These are phyloP conservation scores for Toxonevra muliebris DNA, from an alignment of 2,888 invertebrate species.

Conservation along the genomic window DNA sequence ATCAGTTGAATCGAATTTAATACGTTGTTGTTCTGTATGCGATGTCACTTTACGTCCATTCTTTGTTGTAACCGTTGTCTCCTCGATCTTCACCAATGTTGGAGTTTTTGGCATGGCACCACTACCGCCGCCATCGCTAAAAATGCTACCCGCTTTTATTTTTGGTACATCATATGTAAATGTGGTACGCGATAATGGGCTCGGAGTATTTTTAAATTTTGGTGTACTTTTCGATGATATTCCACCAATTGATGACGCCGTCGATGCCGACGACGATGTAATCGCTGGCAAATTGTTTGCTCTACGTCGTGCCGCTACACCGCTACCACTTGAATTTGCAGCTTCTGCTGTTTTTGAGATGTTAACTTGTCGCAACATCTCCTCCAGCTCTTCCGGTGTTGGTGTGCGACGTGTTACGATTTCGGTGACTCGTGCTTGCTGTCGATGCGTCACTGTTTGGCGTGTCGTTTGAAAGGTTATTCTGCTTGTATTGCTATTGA, in stretches of 20 bases:
- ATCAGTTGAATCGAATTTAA: slow-evolving; percentile 38
- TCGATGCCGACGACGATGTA: slow-evolving; percentile 13
- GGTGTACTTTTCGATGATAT: slow-evolving; percentile 36
- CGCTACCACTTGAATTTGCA: slow-evolving; percentile 28
- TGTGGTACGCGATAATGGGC: slow-evolving; percentile 37
- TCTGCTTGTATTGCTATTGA: slow-evolving; percentile 51
- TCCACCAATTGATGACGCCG: slow-evolving; percentile 32
- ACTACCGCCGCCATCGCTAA: slow-evolving; percentile 14
- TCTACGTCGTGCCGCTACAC: slow-evolving; percentile 30
- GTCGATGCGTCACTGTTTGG: slow-evolving; percentile 57
- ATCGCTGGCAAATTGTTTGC: slow-evolving; percentile 34
- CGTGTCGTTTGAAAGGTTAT: slow-evolving; percentile 51
- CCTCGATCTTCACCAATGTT: slow-evolving; percentile 48
- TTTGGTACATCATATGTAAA: slow-evolving; percentile 40
- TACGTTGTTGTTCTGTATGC: slow-evolving; percentile 47
- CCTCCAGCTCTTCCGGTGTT: slow-evolving; percentile 50
- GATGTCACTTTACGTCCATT: slow-evolving; percentile 52
- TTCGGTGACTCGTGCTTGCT: slow-evolving; percentile 53
- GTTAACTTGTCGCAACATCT: slow-evolving; percentile 46
- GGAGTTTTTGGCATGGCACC: slow-evolving; percentile 38
- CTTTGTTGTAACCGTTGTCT: slow-evolving; percentile 53
- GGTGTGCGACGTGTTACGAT: slow-evolving; percentile 53
- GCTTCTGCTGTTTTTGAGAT: slow-evolving; percentile 39
- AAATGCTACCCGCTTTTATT: slow-evolving; percentile 27
- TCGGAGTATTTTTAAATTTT: slow-evolving; percentile 37